These are phyloP conservation scores for Colius striatus DNA, from an alignment of 2,113 vertebrate genomes.

Conservation along the genomic window DNA sequence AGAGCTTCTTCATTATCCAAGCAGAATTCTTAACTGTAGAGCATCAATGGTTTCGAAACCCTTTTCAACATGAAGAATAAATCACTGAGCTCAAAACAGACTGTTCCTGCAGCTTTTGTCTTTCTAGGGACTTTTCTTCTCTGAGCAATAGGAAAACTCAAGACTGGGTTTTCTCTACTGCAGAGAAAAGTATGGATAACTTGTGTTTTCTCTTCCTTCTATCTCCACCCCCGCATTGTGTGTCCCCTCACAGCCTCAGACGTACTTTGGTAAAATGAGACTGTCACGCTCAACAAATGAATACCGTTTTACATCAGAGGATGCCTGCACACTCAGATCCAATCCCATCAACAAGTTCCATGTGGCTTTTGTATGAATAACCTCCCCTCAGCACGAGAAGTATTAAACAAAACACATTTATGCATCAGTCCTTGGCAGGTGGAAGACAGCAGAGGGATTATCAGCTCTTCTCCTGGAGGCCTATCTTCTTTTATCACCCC, in stretches of 20 bases:
- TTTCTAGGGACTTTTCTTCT: background rate
- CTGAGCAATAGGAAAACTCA: background rate
- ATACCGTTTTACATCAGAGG: background rate
- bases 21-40: background rate
- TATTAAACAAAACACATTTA: background rate
- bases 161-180: background rate
- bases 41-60: background rate
- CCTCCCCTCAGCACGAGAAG: background rate
- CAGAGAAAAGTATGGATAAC: background rate
- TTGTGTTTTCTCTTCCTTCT: background rate
- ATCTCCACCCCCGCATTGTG: rapidly evolving
- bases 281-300: background rate
- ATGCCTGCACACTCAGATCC: background rate
- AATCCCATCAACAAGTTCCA: background rate
- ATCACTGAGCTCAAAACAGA: background rate
- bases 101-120: background rate
- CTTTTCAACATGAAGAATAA: background rate
- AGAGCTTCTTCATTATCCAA: background rate
- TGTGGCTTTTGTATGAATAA: background rate
- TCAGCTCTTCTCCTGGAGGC: background rate
- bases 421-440: background rate
- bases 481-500: background rate
- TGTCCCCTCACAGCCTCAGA: background rate
- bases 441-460: background rate
- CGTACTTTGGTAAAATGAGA: background rate